Percentiles rank a stretch among this genome's conserved stretches.
Conservation (phyloP, 2,797 vertebrate species). For the Alcedo atthis region DNA sequence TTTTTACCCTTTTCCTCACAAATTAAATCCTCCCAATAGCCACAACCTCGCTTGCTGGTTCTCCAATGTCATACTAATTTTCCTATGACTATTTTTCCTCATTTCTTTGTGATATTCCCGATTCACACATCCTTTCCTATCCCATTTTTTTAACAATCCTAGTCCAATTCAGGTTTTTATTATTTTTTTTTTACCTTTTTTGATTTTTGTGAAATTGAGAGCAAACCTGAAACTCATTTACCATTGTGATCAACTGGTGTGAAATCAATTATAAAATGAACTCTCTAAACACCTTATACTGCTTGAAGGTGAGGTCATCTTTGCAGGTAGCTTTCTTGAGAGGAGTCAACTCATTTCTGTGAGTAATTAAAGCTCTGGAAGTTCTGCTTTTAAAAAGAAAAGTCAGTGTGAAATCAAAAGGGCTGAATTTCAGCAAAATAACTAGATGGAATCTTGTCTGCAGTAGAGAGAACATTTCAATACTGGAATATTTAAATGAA, state of each 20-base stretch:
- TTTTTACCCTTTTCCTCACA: constrained; percentile 76
- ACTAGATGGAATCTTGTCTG: not conserved
- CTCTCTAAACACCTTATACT: constrained; percentile 18
- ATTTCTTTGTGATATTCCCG: constrained; percentile 61
- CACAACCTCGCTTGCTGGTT: constrained; percentile 73
- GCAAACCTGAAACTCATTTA: constrained; percentile 82
- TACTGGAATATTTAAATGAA: not conserved
- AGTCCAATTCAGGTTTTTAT: constrained; percentile 55
- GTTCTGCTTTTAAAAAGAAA: not conserved
- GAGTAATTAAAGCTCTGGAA: not conserved
- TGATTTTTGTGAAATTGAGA: constrained; percentile 69
- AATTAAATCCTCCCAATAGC: constrained; percentile 73
- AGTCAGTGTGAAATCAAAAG: not conserved
- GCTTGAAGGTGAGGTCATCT: constrained; percentile 59
- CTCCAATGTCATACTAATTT: constrained; percentile 82
- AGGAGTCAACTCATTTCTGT: not conserved
- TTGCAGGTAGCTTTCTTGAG: not conserved
- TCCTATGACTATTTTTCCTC: constrained; percentile 68
- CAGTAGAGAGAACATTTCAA: not conserved
- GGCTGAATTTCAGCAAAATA: not conserved
- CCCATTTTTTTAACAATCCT: constrained; percentile 48
- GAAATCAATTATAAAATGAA: constrained; percentile 51
- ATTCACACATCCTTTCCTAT: constrained; percentile 55
- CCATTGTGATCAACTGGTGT: constrained; percentile 74
- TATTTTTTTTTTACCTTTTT: constrained; percentile 15